A percentile compares a stretch with the other conserved stretches of the same genome.
phyloP scores from a whole-genome alignment of 2,797 vertebrate species.

The Antrozous pallidus region DNA sequence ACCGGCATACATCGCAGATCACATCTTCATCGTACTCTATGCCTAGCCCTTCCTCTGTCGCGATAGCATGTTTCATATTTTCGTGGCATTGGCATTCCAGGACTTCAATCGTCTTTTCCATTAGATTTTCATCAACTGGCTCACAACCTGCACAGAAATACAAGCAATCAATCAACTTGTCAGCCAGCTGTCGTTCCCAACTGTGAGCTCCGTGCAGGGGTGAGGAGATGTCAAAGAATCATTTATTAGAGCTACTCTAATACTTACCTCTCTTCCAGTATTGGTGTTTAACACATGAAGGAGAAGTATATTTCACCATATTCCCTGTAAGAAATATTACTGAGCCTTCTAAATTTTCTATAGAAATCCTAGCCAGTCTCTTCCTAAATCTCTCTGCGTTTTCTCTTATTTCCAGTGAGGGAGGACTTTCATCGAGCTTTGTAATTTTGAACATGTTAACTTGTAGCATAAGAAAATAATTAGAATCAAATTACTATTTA shows the following conservation, averaged over 20 bases:
- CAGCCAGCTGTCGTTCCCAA: slow-evolving; percentile 54
- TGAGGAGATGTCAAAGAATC: slow-evolving; percentile 44
- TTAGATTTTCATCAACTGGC: slow-evolving; percentile 91
- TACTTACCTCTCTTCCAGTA: slow-evolving; percentile 33
- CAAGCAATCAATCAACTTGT: slow-evolving; percentile 58
- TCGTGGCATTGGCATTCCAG: slow-evolving; percentile 95
- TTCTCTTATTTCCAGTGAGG: slow-evolving; percentile 23
- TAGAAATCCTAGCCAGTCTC: slow-evolving; percentile 27
- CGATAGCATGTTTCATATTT: slow-evolving; percentile 98
- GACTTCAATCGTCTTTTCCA: slow-evolving; percentile 95
- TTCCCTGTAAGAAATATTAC: slow-evolving; percentile 1
- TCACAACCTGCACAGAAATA: slow-evolving; percentile 85
- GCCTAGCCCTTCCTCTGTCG: slow-evolving; percentile 96
- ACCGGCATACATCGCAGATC: slow-evolving; percentile 97
- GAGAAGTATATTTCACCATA: slow-evolving; percentile 40
- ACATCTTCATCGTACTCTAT: slow-evolving; percentile 99
- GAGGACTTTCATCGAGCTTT: slow-evolving; percentile 14
- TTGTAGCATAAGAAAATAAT: slow-evolving; percentile 29
- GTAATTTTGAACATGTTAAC: slow-evolving; percentile 51
- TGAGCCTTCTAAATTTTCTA: slow-evolving; percentile 20
- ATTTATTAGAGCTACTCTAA: slow-evolving; percentile 27
- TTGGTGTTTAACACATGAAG: slow-evolving; percentile 15
- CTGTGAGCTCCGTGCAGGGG: neutral
- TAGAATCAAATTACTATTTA: slow-evolving; percentile 37
- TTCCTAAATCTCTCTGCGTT: slow-evolving; percentile 21